These are phyloP conservation scores for Ptychoptera albimana DNA, from an alignment of 2,888 invertebrate species.

Conservation along the genomic window DNA sequence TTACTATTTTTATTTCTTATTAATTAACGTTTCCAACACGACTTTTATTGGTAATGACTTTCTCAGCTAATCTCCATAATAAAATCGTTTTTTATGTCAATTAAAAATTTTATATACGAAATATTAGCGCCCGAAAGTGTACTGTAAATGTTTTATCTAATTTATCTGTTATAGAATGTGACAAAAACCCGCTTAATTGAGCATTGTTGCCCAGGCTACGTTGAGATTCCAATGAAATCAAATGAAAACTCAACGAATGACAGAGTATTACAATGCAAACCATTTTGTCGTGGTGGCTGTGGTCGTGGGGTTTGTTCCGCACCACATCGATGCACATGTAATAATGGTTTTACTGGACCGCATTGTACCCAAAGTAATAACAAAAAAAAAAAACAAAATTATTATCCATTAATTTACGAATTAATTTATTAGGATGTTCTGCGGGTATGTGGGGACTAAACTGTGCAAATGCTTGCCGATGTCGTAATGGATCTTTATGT, in stretches of 20 bases:
- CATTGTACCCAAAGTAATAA: constrained; percentile 25
- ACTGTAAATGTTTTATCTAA: neutral
- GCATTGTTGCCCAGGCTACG: constrained; percentile 62
- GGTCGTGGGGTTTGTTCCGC: constrained; percentile 36
- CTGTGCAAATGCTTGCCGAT: constrained; percentile 50
- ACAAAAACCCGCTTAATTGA: constrained; percentile 47
- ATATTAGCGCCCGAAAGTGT: neutral
- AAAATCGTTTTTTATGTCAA: neutral
- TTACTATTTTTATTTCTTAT: no score
- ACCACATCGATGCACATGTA: constrained; percentile 44
- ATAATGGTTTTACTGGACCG: constrained; percentile 31
- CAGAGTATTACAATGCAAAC: constrained; percentile 19
- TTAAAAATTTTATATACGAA: neutral
- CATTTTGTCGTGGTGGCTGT: constrained; percentile 27
- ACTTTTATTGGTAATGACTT: neutral
- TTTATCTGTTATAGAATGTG: constrained; percentile 42
- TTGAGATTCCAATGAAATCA: constrained; percentile 30
- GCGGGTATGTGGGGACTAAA: constrained; percentile 56
- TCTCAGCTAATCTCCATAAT: neutral
- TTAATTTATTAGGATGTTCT: constrained; percentile 45
- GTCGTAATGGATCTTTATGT: constrained; percentile 44
- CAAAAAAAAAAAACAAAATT: constrained; percentile 24
- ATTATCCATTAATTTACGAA: constrained; percentile 26
- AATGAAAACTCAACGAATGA: no score
- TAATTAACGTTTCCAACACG: no score